Conservation (phyloP, 2,888 invertebrate species). For the Hoplodrina blanda region DNA sequence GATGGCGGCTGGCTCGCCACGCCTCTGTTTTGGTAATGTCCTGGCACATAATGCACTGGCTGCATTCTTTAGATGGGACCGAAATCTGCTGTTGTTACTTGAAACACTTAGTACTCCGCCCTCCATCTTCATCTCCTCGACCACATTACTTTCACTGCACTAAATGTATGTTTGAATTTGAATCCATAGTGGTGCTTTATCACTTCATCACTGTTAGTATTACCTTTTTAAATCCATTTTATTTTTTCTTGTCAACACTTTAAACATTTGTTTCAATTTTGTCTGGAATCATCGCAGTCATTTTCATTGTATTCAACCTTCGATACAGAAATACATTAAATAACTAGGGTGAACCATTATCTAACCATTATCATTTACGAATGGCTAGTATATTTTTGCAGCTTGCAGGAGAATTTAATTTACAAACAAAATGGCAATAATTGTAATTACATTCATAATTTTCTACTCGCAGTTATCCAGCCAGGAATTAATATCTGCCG, state of each 20-base stretch:
- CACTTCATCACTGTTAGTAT: conserved; percentile 62
- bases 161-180: conserved; percentile 80
- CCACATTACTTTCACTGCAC: conserved; percentile 66
- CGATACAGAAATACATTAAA: conserved; percentile 14
- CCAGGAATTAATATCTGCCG: neutral
- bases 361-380: conserved; percentile 6
- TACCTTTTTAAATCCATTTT: conserved; percentile 60
- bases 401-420: neutral
- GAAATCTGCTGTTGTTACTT: conserved; percentile 84
- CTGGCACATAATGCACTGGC: conserved; percentile 86
- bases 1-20: conserved; percentile 76
- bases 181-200: conserved; percentile 75
- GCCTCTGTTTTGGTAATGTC: conserved; percentile 87
- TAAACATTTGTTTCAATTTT: conserved; percentile 2
- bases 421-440: neutral
- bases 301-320: conserved; percentile 30
- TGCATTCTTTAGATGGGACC: conserved; percentile 87
- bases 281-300: conserved; percentile 2
- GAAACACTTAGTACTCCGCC: conserved; percentile 89
- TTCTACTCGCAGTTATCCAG: neutral
- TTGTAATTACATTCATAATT: conserved; percentile 10
- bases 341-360: conserved; percentile 25
- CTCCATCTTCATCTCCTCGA: conserved; percentile 82
- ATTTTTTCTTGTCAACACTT: conserved; percentile 29
- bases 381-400: conserved; percentile 10